Base-by-base conservation (phyloP, 1,140 invertebrate species). In the Venturia canescens region DNA sequence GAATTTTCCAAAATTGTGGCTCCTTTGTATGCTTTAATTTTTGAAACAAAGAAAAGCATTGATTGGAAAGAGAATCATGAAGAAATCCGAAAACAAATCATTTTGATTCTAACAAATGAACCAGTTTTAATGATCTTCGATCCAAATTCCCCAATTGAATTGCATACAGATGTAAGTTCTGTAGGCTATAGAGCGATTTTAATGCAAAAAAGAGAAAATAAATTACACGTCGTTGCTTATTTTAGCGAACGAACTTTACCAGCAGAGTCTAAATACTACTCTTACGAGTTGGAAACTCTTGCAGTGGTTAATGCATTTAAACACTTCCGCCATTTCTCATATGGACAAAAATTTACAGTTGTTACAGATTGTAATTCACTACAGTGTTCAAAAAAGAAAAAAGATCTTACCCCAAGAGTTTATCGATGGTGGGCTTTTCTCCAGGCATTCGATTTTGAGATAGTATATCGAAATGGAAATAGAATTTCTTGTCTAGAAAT, bases 41-140 rank as follows among this genome's bases (percentile, higher is more conserved):
- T 1, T 13, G 5, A 4, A 21, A 11, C 3, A 63, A 27, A 29
- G 5, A 66, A 57, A 23, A 16, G 34, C 13, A 26, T 80, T 9
- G 3, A n/a, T 3, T 80, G 70, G 79, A 66, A 72, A 67, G 27
- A 1, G 0, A 0, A 23, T 13, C 70, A 75, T 26, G 53, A 80
- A n/a, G 27, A 4, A 34, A 27, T 27, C 11, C 21, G 60, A 15
- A 18, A 57, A 69, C 34, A 76, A 38, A 11, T 82, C 70, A 38
- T 82, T 86, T 66, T 48, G 3, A 3, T 16, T 21, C 72, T 88
- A 5, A 85, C 82, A 0, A 78, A 57, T 75, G 50, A 80, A 15
- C 89, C 89, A 13, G 83, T 91, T 9, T 76, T 91, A 16, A 78
- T 67, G 18, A 90, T 92, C 48, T 91, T 86, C 72, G 82, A 90